phyloP scores from a whole-genome alignment of 2,113 vertebrate species.

The Zapus hudsonius region DNA sequence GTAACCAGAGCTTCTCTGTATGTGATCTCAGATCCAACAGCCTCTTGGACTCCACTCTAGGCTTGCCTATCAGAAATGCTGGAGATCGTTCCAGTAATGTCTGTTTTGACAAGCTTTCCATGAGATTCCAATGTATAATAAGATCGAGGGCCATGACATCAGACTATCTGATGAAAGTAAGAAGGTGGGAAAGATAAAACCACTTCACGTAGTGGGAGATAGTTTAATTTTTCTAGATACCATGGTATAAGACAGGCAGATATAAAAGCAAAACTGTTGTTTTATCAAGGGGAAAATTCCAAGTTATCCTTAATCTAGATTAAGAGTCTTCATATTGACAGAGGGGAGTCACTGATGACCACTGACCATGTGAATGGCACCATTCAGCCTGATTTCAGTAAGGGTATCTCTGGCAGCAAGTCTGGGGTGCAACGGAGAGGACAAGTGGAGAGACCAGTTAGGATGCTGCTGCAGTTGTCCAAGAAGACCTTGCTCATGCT shows the following conservation, averaged over 20 bases:
- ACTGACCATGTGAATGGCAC: background rate
- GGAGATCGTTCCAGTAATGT: background rate
- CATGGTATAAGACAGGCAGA: background rate
- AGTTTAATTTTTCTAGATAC: background rate
- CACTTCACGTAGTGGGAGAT: background rate
- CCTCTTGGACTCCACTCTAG: background rate
- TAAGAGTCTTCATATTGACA: background rate
- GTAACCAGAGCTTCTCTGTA: too few relatives aligned
- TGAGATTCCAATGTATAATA: background rate
- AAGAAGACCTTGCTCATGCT: background rate
- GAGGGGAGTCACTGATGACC: background rate
- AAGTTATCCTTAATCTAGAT: background rate
- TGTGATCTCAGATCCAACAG: too few relatives aligned
- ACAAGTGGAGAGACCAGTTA: background rate
- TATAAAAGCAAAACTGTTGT: too few relatives aligned
- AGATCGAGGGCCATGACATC: background rate
- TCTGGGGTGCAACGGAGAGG: background rate
- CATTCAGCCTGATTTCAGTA: background rate
- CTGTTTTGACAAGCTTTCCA: background rate
- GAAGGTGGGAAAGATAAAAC: background rate
- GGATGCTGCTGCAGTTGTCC: background rate
- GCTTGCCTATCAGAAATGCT: background rate
- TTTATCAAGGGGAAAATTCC: background rate
- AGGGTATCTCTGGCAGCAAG: background rate
- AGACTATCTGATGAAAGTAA: background rate